A percentile compares a stretch with the other conserved stretches of the same genome.
phyloP scores from a whole-genome alignment of 1,140 invertebrate species.

The Hylaeus volcanicus region DNA sequence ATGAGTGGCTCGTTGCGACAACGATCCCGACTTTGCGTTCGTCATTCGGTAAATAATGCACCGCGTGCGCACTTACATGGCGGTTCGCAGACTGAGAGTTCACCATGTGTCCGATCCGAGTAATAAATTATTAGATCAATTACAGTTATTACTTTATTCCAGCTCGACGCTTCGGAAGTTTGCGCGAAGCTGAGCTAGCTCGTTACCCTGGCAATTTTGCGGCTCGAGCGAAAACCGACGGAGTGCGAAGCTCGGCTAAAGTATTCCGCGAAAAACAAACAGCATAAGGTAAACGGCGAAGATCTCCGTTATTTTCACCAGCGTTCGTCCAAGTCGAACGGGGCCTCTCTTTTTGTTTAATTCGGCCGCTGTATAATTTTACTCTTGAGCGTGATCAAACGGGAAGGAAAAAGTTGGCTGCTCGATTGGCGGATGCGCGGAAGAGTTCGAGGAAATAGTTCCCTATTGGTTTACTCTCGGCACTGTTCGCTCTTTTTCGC shows the following conservation, averaged over 20 bases:
- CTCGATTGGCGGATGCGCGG: constrained; percentile 3
- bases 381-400: constrained; percentile 1
- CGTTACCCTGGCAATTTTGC: constrained; percentile 69
- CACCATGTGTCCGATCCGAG: constrained; percentile 44
- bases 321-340: constrained; percentile 19
- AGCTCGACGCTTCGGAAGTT: constrained; percentile 69
- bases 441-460: constrained; percentile 22
- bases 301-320: constrained; percentile 35
- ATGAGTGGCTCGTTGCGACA: no score
- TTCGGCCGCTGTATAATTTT: constrained; percentile 23
- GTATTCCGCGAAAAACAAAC: constrained; percentile 51
- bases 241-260: constrained; percentile 37
- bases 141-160: constrained; percentile 79
- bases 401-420: constrained; percentile 9
- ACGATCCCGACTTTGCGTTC: no score
- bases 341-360: constrained; percentile 14
- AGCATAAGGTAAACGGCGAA: constrained; percentile 31
- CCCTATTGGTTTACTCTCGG: background rate
- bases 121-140: constrained; percentile 79
- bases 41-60: background rate
- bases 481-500: background rate
- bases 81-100: background rate
- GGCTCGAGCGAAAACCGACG: constrained; percentile 56
- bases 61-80: constrained; percentile 1
- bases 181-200: constrained; percentile 71